Percentiles rank a stretch among this genome's conserved stretches.
Conservation (phyloP, 2,113 vertebrate genomes). For the Gambusia affinis region DNA sequence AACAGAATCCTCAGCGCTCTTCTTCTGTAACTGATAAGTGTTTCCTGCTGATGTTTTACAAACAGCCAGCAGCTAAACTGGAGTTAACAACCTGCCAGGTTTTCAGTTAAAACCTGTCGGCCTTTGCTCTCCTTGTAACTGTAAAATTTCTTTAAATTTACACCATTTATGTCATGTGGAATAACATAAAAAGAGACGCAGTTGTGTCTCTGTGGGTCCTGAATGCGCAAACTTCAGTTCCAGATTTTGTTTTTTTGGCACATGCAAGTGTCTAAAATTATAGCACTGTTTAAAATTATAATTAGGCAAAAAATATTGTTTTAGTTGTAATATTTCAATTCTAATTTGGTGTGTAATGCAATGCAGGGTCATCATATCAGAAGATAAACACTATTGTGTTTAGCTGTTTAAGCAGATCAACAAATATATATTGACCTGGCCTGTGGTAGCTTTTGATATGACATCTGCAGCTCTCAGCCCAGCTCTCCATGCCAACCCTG, state of each 20-base stretch:
- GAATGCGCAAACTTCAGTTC: too few relatives aligned
- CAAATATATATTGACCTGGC: slow-evolving; percentile 32
- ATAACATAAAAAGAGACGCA: neutral
- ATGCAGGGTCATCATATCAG: too few relatives aligned
- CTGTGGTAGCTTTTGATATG: slow-evolving; percentile 22
- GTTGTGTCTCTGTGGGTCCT: too few relatives aligned
- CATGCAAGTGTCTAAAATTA: too few relatives aligned
- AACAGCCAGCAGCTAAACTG: neutral
- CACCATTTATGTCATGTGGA: neutral
- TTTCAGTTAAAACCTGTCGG: neutral
- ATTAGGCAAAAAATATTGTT: neutral
- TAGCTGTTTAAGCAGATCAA: slow-evolving; percentile 3
- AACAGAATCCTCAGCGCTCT: slow-evolving; percentile 16
- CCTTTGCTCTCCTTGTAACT: neutral
- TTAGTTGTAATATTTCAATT: too few relatives aligned
- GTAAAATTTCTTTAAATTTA: neutral
- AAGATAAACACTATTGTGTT: neutral
- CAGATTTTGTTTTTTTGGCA: too few relatives aligned
- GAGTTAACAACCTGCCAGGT: neutral
- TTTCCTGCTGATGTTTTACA: neutral
- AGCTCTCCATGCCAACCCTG: slow-evolving; percentile 19
- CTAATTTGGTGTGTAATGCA: too few relatives aligned
- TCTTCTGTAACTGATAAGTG: neutral
- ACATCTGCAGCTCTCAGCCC: slow-evolving; percentile 9
- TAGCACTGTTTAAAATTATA: neutral